Evolutionary conservation across 2,888 invertebrate species (phyloP).

Genomic region (Tinea trinotella): DNA sequence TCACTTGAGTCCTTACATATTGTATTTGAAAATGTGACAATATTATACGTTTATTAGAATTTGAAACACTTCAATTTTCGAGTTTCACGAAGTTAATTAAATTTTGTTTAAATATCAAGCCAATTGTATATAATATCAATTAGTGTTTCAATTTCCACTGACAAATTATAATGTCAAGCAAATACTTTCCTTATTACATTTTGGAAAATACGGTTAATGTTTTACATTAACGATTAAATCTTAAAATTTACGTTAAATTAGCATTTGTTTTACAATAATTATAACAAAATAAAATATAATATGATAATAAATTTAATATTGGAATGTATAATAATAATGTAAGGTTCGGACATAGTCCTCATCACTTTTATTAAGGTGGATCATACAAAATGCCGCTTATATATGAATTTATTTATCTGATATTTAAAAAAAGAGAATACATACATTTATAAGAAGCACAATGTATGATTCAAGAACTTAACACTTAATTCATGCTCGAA

Average conservation of each 20-base stretch:
- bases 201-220: constrained; percentile 2
- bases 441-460: no score
- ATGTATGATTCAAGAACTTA: neutral
- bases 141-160: constrained; percentile 2
- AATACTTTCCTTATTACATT: neutral
- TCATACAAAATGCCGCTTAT: no score
- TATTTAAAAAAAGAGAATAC: no score
- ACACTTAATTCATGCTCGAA: neutral
- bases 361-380: no score
- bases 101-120: neutral
- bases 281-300: neutral
- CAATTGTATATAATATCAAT: neutral
- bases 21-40: constrained; percentile 3
- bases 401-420: no score
- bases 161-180: constrained; percentile 3
- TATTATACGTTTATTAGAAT: constrained; percentile 6
- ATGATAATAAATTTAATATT: no score
- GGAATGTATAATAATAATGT: no score
- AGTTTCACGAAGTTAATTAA: no score
- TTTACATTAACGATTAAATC: neutral
- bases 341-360: no score
- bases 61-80: neutral
- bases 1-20: neutral
- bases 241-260: neutral
- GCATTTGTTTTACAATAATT: neutral